Percentiles rank a stretch among this genome's conserved stretches.
Evolutionary conservation across 2,888 invertebrate genomes (phyloP).

Genomic region (Amiota mariae): DNA sequence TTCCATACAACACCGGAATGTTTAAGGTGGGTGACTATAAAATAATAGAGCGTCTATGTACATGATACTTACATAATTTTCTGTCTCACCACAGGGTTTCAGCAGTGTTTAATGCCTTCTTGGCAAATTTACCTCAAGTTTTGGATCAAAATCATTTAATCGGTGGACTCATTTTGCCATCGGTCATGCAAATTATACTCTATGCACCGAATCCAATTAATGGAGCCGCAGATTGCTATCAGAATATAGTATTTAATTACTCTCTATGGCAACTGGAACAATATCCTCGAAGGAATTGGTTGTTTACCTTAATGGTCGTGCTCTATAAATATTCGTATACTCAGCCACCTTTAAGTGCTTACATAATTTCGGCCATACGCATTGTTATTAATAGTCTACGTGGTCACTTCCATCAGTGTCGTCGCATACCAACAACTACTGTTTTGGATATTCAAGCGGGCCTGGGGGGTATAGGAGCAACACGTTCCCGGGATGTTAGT

Average conservation of each 20-base stretch:
- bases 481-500: constrained; percentile 78
- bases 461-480: constrained; percentile 73
- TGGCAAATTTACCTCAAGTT: constrained; percentile 93
- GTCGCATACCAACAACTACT: constrained; percentile 86
- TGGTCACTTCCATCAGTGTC: constrained; percentile 86
- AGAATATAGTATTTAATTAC: constrained; percentile 78
- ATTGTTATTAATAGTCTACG: constrained; percentile 91
- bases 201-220: constrained; percentile 87
- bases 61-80: neutral
- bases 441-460: constrained; percentile 80
- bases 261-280: constrained; percentile 92
- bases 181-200: constrained; percentile 85
- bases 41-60: neutral
- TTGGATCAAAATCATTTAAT: constrained; percentile 96
- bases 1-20: constrained; percentile 93
- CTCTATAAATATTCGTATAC: constrained; percentile 94
- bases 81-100: constrained; percentile 78
- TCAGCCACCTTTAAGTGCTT: constrained; percentile 80
- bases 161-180: constrained; percentile 90
- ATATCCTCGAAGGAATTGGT: constrained; percentile 91
- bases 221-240: constrained; percentile 76
- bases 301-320: constrained; percentile 92
- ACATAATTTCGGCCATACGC: constrained; percentile 86
- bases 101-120: constrained; percentile 95
- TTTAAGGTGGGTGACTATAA: constrained; percentile 78